These are phyloP conservation scores for Isotomurus palustris DNA, from an alignment of 2,888 invertebrate species.

Conservation along the genomic window DNA sequence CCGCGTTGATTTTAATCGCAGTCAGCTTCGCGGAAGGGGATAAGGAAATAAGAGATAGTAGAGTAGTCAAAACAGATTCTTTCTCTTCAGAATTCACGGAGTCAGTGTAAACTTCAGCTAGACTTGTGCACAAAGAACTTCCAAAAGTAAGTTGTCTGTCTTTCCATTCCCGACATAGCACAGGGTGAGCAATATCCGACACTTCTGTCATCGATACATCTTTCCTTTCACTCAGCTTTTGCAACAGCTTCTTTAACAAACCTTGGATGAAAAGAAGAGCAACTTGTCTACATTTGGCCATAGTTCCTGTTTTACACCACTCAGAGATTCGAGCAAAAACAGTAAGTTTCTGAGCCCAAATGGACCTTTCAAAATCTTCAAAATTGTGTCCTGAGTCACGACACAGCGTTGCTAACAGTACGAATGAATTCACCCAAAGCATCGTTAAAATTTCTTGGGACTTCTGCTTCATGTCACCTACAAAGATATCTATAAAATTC, in stretches of 20 bases:
- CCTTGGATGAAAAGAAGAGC: constrained; percentile 24
- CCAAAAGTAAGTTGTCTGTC: constrained; percentile 31
- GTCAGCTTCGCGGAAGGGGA: constrained; percentile 26
- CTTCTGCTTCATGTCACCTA: background rate
- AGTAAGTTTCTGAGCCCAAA: constrained; percentile 29
- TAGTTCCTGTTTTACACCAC: constrained; percentile 32
- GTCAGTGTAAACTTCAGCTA: constrained; percentile 28
- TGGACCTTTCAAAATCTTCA: constrained; percentile 39
- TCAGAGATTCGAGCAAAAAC: constrained; percentile 27
- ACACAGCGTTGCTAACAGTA: constrained; percentile 28
- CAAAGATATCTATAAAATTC: too few species aligned
- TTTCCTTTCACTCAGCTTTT: background rate
- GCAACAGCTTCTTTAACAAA: constrained; percentile 24
- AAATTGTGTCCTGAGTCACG: constrained; percentile 39
- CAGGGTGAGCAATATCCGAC: constrained; percentile 5
- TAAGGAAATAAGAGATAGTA: constrained; percentile 26
- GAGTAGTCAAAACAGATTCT: constrained; percentile 23
- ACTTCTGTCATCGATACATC: background rate
- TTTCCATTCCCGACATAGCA: constrained; percentile 34
- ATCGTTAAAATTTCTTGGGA: constrained; percentile 20
- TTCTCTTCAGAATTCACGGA: constrained; percentile 29
- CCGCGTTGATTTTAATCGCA: constrained; percentile 31
- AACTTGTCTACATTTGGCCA: constrained; percentile 26
- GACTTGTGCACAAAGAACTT: constrained; percentile 20
- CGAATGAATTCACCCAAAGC: constrained; percentile 38